Conservation (phyloP, 2,888 invertebrate species). For the Eupithecia pulchellata region DNA sequence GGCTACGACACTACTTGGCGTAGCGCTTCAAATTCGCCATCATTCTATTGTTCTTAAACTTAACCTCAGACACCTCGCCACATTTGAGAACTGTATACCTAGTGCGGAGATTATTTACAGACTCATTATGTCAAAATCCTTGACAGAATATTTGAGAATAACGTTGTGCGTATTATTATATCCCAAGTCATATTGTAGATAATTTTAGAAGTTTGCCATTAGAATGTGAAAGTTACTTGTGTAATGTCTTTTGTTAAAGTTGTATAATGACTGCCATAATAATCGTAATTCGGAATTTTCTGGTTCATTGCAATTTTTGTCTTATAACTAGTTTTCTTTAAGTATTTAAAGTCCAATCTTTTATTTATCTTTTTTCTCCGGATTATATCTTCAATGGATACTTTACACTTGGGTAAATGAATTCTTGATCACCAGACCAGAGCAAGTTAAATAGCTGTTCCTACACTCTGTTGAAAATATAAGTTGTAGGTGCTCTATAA, state of each 20-base stretch:
- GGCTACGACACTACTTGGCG: background rate
- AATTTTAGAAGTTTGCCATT: background rate
- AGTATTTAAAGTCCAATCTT: background rate
- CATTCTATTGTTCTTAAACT: background rate
- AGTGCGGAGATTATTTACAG: no score
- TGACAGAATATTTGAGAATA: background rate
- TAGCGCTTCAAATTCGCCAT: background rate
- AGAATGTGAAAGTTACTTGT: background rate
- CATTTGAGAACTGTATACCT: no score
- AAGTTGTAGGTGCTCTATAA: background rate
- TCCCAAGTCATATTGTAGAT: background rate
- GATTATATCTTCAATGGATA: background rate
- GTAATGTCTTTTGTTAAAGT: slow-evolving; percentile 10
- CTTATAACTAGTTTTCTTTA: background rate
- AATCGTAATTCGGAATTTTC: background rate
- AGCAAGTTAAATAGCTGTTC: background rate
- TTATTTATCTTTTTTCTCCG: background rate
- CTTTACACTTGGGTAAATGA: background rate
- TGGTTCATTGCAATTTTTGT: background rate
- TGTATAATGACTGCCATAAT: background rate
- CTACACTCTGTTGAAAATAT: background rate
- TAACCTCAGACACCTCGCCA: background rate
- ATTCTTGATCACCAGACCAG: background rate
- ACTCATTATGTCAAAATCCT: no score
- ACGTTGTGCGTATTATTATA: background rate